Base-by-base conservation (phyloP, 64 coral and sea anemone species). In the Pachyseris speciosa region DNA sequence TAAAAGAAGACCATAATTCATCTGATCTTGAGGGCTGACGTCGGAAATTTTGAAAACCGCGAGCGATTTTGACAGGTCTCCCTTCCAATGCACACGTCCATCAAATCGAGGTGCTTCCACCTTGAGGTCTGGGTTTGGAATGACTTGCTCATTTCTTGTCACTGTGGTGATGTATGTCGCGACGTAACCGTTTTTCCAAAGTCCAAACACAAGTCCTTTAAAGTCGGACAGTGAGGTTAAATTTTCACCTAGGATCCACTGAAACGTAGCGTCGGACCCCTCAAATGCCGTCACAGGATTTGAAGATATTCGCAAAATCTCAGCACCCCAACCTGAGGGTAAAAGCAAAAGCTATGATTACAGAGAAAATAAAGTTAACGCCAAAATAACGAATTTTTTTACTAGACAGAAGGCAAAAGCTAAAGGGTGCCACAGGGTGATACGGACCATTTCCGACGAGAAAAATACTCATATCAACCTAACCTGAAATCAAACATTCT, bases 1-100 rank as follows among this genome's bases (percentile, higher is more conserved):
- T 27, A 69, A 36, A 69, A 69, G 6, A 37, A 69, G 65, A 5
- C 65, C 65, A 69, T 69, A 69, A 36, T 69, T 32, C 65, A 27
- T 69, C 20, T 69, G 33, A 33, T 69, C 65, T 69, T 69, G 7
- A 5, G 13, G 2, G 12, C 30, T 69, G 5, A 69, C 65, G 6
- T 69, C 29, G 32, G 65, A 69, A 33, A 69, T 69, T 69, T 69
- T 29, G 29, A 69, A 69, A 69, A 32, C 65, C 32, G 32, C 65
- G 2, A 69, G 30, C 1, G 65, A 69, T 17, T 69, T 69, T 9
- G 65, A 69, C 32, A 69, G 11, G 65, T 69, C 32, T 17, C 65
- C 65, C 37, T 19, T 69, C 65, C 65, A 69, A 15, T 37, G 65
- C 9, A 69, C 65, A 33, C 65, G 65, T 29, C 65, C 65, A 17